phyloP scores from a whole-genome alignment of 1,140 invertebrate species.

The Psilanteris sp. region DNA sequence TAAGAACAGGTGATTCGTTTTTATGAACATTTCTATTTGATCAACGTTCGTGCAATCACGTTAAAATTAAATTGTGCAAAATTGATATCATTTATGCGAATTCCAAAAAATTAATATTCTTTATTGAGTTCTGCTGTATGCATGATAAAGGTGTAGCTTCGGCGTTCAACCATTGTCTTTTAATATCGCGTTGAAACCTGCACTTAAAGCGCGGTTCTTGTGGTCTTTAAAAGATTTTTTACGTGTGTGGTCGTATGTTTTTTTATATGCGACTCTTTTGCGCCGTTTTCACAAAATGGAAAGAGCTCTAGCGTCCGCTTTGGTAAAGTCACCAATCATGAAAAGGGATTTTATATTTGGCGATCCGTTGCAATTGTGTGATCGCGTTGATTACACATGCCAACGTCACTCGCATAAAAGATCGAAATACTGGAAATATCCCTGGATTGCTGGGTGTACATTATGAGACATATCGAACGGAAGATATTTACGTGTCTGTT shows the following conservation, averaged over 20 bases:
- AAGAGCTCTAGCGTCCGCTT: conserved; percentile 25
- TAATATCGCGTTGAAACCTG: conserved; percentile 32
- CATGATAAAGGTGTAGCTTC: conserved; percentile 8
- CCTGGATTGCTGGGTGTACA: conserved; percentile 56
- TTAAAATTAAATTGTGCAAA: conserved; percentile 5
- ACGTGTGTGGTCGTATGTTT: conserved; percentile 39
- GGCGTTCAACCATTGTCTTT: conserved; percentile 5
- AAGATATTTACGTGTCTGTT: conserved; percentile 58
- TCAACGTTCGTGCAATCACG: too few species aligned
- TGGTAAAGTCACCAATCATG: conserved; percentile 64
- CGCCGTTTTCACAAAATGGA: conserved; percentile 27
- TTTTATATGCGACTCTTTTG: conserved; percentile 52
- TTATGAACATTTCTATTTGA: too few species aligned
- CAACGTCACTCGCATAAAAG: conserved; percentile 60
- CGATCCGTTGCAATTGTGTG: conserved; percentile 44
- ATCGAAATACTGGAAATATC: conserved; percentile 66
- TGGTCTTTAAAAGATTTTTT: conserved; percentile 29
- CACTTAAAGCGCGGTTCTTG: conserved; percentile 28
- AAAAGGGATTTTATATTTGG: conserved; percentile 58
- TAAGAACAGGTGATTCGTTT: too few species aligned
- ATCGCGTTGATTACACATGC: conserved; percentile 60
- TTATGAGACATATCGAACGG: conserved; percentile 49
- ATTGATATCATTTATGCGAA: neutral
- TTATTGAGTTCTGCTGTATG: neutral
- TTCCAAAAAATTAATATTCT: conserved; percentile 20